Conservation (phyloP, 2,113 vertebrate species). For the Phrynosoma platyrhinos region DNA sequence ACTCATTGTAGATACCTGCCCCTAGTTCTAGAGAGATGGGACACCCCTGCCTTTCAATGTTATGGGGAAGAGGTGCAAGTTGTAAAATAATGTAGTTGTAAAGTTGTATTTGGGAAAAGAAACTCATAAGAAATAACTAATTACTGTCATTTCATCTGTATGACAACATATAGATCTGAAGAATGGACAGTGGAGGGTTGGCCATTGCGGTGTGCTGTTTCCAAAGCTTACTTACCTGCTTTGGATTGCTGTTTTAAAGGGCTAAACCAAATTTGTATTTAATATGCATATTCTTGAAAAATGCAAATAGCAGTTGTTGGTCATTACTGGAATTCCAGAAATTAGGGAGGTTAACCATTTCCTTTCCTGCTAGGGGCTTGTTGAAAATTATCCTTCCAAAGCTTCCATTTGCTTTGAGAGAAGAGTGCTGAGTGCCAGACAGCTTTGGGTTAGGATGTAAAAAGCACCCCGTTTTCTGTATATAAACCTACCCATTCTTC, state of each 20-base stretch:
- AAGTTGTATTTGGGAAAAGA: background rate
- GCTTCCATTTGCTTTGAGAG: background rate
- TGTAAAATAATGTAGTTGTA: background rate
- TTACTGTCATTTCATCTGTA: too few relatives aligned
- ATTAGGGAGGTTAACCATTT: background rate
- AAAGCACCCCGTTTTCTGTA: too few relatives aligned
- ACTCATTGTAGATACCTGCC: background rate
- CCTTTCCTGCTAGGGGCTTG: background rate
- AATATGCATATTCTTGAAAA: background rate
- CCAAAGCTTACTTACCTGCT: background rate
- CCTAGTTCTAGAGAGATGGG: background rate
- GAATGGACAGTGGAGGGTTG: background rate
- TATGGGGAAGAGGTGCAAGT: background rate
- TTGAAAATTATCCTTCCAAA: background rate
- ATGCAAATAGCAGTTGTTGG: background rate
- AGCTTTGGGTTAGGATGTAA: too few relatives aligned
- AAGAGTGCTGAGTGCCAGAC: too few relatives aligned
- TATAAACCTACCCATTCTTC: too few relatives aligned
- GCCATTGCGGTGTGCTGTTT: background rate
- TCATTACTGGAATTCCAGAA: background rate
- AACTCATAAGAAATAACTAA: background rate
- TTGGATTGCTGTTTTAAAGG: background rate
- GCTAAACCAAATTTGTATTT: background rate
- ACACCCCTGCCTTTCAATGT: background rate
- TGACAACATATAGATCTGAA: background rate